phyloP scores from a whole-genome alignment of 2,797 vertebrate species.

The Coendou prehensilis region DNA sequence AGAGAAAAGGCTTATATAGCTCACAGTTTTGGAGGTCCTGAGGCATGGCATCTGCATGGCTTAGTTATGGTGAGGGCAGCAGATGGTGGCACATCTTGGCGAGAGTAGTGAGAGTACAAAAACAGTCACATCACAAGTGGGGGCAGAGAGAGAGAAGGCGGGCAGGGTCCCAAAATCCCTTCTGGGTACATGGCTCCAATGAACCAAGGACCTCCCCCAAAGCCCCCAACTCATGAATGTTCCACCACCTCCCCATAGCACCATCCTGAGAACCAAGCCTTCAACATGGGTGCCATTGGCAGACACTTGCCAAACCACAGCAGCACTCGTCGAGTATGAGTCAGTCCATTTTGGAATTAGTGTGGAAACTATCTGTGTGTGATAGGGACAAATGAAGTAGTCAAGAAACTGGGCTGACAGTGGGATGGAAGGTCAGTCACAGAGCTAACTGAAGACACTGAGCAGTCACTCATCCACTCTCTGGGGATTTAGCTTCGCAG shows the following conservation, averaged over 20 bases:
- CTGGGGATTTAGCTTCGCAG: constrained; percentile 79
- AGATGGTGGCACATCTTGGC: too few species aligned
- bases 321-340: background rate
- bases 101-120: background rate
- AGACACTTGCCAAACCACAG: background rate
- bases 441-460: constrained; percentile 66
- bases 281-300: background rate
- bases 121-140: background rate
- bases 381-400: constrained; percentile 21
- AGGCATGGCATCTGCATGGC: background rate
- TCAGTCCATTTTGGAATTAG: background rate
- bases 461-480: constrained; percentile 69
- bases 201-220: background rate
- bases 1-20: background rate
- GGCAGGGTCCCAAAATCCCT: background rate
- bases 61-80: background rate
- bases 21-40: background rate
- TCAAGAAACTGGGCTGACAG: constrained; percentile 67
- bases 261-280: background rate
- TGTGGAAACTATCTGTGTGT: background rate
- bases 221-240: background rate
- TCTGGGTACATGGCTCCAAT: background rate
- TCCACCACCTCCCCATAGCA: background rate
- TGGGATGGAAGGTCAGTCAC: constrained; percentile 67
- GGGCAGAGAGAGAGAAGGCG: background rate